Conservation (phyloP, 1,140 invertebrate species). For the Anastrepha obliqua region DNA sequence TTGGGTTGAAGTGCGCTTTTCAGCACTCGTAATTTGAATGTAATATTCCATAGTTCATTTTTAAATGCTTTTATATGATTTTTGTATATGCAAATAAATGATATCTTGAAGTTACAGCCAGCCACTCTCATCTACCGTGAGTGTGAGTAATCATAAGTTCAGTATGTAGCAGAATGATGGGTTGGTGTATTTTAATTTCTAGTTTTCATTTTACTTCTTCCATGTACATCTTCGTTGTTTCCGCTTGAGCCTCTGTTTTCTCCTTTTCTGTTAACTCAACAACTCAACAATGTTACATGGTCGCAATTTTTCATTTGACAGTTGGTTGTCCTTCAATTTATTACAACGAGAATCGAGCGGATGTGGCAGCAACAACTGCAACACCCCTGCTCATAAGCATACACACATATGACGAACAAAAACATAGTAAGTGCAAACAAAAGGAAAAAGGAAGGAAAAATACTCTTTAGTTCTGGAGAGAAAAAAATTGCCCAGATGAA, state of each 20-base stretch:
- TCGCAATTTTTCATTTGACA: slow-evolving; percentile 36
- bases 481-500: slow-evolving; percentile 30
- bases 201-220: neutral
- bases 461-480: neutral
- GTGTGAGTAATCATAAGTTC: neutral
- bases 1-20: too few relatives aligned
- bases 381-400: neutral
- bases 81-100: too few relatives aligned
- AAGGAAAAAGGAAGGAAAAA: slow-evolving; percentile 2
- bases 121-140: neutral
- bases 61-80: too few relatives aligned
- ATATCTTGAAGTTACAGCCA: too few relatives aligned
- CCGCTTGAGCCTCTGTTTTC: neutral
- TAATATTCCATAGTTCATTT: too few relatives aligned
- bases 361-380: slow-evolving; percentile 28
- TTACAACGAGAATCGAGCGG: slow-evolving; percentile 36
- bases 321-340: slow-evolving; percentile 53
- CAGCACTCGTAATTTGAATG: too few relatives aligned
- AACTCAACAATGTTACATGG: slow-evolving; percentile 32
- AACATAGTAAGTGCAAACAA: slow-evolving; percentile 25
- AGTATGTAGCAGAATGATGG: neutral
- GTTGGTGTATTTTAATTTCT: neutral
- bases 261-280: slow-evolving; percentile 18
- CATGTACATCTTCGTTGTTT: neutral
- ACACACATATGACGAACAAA: neutral